Evolutionary conservation across 1,140 invertebrate genomes (phyloP), one percentile per base, ranked within the genome.

Genomic region (Ericerus pela): DNA sequence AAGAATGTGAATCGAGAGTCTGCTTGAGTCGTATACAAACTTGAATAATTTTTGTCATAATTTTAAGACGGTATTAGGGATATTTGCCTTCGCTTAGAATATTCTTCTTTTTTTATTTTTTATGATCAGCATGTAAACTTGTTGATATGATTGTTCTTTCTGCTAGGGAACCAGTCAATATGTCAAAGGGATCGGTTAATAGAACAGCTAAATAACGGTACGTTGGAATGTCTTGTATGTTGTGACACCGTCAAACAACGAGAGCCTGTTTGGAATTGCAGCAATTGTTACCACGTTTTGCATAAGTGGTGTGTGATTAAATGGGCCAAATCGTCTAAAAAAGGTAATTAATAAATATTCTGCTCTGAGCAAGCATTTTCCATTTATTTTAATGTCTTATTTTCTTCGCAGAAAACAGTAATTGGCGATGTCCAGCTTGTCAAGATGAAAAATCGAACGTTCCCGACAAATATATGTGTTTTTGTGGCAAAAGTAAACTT

Each of bases 341-440:
- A 76, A 27, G 79, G 82, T 76, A 72, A 70, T 68, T 63, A 33
- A n/a, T 41, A n/a, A 53, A 53, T 53, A 27, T 10, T 53, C 14
- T 8, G 14, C 11, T 27, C 14, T 27, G 5, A 6, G 14, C 16
- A 8, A 12, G 14, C 14, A 6, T 36, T 31, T 11, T 12, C 27
- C 11, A 27, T 24, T 43, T 31, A 24, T 12, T 28, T 18, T 53
- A 57, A 10, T 14, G 14, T 52, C 51, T 47, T 18, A 28, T 38
- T 55, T 27, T 55, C 0, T 51, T 41, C 53, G 41, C 1, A 22
- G 58, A 52, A 51, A 47, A 20, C 60, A 58, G 62, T 67, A 66
- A 81, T 62, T 97, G 93, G 93, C 77, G 91, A 18, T 97, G 93
- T 68, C 93, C 92, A 14, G 87, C 86, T 0, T 94, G 89, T 67